Conservation (phyloP, 2,888 invertebrate genomes). For the Scaptomyza tumidula region DNA sequence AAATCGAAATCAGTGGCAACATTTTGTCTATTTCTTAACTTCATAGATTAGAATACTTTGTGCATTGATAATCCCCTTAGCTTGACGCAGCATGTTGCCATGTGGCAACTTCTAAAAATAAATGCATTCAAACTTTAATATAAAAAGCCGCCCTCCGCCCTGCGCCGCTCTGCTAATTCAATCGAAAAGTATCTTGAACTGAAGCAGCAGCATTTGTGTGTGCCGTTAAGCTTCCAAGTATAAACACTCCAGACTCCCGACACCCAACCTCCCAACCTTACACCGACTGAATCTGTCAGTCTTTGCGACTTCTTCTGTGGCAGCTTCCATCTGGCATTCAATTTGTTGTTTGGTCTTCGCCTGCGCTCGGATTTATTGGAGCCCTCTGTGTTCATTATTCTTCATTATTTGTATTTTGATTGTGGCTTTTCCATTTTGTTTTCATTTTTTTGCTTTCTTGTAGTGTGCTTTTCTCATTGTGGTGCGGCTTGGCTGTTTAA, state of each 20-base stretch:
- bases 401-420: slow-evolving; percentile 61
- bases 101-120: slow-evolving; percentile 38
- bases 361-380: slow-evolving; percentile 7
- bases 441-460: slow-evolving; percentile 5
- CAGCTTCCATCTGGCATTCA: slow-evolving; percentile 42
- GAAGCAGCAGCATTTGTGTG: slow-evolving; percentile 41
- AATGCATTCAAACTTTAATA: background rate
- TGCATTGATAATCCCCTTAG: slow-evolving; percentile 35
- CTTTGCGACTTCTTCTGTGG: background rate
- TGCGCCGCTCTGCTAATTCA: slow-evolving; percentile 3
- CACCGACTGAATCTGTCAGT: too few species aligned
- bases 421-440: slow-evolving; percentile 10
- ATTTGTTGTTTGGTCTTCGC: slow-evolving; percentile 17
- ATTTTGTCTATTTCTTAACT: background rate
- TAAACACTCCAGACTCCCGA: slow-evolving; percentile 40
- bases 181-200: slow-evolving; percentile 27
- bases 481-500: slow-evolving; percentile 41
- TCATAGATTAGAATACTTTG: slow-evolving; percentile 19
- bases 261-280: background rate
- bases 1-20: background rate
- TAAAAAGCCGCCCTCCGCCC: slow-evolving; percentile 3
- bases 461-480: background rate
- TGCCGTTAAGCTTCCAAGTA: slow-evolving; percentile 32
- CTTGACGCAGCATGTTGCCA: slow-evolving; percentile 29
- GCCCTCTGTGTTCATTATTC: slow-evolving; percentile 58